These are phyloP conservation scores for Platyrinchus mystaceus DNA, from an alignment of 2,797 vertebrate genomes.

Conservation along the genomic window DNA sequence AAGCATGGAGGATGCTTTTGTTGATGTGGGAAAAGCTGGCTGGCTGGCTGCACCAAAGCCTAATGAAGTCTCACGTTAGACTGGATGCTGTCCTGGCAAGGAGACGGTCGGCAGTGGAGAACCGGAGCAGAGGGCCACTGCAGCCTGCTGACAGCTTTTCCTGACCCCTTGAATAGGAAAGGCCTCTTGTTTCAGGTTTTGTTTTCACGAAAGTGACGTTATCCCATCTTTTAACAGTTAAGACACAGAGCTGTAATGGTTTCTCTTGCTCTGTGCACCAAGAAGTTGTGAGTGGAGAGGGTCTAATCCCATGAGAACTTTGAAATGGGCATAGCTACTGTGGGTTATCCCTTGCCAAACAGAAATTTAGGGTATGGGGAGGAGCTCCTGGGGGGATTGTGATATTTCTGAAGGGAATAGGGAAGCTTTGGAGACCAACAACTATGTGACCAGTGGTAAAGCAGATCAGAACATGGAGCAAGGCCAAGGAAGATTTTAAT, in stretches of 20 bases:
- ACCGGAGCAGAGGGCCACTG: neutral
- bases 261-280: neutral
- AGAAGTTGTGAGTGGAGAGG: neutral
- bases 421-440: neutral
- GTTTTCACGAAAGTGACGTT: neutral
- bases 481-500: slow-evolving; percentile 28
- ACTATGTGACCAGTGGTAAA: neutral
- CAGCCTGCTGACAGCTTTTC: neutral
- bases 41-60: neutral
- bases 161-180: neutral
- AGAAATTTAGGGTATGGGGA: neutral
- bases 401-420: neutral
- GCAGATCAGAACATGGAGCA: slow-evolving; percentile 10
- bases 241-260: neutral
- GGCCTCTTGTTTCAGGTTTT: neutral
- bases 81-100: neutral
- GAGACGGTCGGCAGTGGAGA: accelerated
- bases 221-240: neutral
- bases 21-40: neutral
- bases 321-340: accelerated
- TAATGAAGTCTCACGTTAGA: accelerated
- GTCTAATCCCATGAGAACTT: neutral
- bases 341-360: neutral
- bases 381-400: neutral
- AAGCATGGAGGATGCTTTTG: neutral